phyloP scores from a whole-genome alignment of 2,113 vertebrate genomes.

The Labeo rohita region DNA sequence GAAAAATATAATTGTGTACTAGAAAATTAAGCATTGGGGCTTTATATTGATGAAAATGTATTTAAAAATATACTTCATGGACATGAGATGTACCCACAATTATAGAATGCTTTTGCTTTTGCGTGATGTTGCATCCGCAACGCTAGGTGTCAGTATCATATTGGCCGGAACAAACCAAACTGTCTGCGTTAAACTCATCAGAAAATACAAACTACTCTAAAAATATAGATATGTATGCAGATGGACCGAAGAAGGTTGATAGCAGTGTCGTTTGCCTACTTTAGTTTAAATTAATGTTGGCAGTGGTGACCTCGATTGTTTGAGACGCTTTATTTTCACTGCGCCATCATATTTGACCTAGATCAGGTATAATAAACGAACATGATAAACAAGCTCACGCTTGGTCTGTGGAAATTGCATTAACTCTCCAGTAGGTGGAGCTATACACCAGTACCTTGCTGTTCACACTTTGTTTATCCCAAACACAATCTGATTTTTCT shows the following conservation, averaged over 20 bases:
- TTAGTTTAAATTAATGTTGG: neutral
- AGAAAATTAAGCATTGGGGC: too few species aligned
- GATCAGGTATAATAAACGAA: neutral
- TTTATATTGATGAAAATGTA: too few species aligned
- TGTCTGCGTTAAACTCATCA: neutral
- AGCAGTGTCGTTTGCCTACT: neutral
- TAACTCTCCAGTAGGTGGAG: slow-evolving; percentile 47
- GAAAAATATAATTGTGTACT: too few species aligned
- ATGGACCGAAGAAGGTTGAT: neutral
- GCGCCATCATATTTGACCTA: neutral
- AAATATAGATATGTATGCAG: neutral
- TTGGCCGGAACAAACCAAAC: neutral
- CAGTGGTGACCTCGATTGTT: neutral
- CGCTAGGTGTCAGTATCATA: neutral
- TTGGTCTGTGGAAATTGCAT: neutral
- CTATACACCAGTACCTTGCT: neutral
- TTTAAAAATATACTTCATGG: too few species aligned
- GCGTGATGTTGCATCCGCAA: neutral
- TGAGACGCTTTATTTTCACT: neutral
- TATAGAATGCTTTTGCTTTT: too few species aligned
- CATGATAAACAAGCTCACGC: neutral
- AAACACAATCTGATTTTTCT: neutral
- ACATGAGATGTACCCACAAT: too few species aligned
- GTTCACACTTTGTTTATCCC: neutral
- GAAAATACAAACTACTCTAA: neutral